A percentile compares a stretch with the other conserved stretches of the same genome.
Evolutionary conservation across 2,888 invertebrate genomes (phyloP).

Genomic region (Dryococelus australis): DNA sequence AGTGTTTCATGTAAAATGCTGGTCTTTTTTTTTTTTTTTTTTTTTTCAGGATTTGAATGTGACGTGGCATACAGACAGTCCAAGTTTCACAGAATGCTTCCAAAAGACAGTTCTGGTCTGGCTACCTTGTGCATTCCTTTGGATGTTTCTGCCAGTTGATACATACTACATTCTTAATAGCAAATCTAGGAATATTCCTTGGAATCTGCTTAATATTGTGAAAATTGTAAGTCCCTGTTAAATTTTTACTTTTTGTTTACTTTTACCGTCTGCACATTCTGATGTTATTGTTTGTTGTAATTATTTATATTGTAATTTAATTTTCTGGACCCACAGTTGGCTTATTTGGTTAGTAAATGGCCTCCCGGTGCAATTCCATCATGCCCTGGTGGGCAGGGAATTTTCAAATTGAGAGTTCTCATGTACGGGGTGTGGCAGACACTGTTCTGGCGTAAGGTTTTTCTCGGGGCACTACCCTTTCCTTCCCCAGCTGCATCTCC

Average conservation of each 20-base stretch:
- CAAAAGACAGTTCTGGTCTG: constrained; percentile 90
- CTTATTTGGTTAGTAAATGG: no score
- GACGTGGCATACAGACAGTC: constrained; percentile 83
- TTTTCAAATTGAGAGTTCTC: no score
- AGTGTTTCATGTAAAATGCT: not conserved
- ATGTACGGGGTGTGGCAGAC: no score
- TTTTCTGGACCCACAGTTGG: no score
- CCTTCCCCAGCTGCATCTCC: no score
- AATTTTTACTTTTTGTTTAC: not conserved
- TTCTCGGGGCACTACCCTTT: no score
- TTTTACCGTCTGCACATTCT: no score
- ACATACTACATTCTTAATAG: constrained; percentile 77
- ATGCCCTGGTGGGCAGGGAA: no score
- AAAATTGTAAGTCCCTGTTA: constrained; percentile 66
- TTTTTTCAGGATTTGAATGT: constrained; percentile 74
- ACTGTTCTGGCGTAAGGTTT: no score
- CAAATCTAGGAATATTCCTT: constrained; percentile 78
- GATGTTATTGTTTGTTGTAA: no score
- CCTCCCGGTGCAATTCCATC: no score
- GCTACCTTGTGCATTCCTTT: constrained; percentile 86
- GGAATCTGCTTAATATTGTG: constrained; percentile 72
- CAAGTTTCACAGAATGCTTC: constrained; percentile 90
- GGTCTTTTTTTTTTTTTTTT: constrained; percentile 39
- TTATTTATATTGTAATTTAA: no score
- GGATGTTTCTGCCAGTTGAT: constrained; percentile 78